Conservation (phyloP, 2,888 invertebrate genomes). For the Andrena flavipes region DNA sequence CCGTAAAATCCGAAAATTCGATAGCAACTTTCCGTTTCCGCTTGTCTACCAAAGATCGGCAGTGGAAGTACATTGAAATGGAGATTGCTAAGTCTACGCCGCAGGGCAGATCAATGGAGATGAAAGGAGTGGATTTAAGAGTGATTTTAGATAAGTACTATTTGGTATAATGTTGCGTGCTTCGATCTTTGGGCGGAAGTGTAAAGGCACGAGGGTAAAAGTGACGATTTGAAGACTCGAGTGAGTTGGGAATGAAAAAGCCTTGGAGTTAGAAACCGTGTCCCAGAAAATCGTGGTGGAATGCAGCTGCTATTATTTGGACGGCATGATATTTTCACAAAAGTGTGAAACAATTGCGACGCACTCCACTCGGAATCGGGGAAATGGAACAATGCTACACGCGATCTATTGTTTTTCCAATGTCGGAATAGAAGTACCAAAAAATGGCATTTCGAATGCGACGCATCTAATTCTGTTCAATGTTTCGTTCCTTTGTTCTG, state of each 20-base stretch:
- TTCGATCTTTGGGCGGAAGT: too few relatives aligned
- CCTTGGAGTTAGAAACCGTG: too few relatives aligned
- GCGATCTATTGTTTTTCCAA: neutral
- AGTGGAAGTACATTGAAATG: neutral
- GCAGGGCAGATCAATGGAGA: neutral
- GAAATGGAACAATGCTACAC: neutral
- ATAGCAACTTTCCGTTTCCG: neutral
- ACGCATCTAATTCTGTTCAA: neutral
- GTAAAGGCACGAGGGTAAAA: too few relatives aligned
- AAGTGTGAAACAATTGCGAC: neutral
- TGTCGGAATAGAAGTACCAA: neutral
- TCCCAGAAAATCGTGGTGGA: too few relatives aligned
- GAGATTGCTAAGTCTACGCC: neutral
- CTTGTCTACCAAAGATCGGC: too few relatives aligned
- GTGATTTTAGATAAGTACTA: neutral
- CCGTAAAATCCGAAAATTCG: conserved; percentile 1
- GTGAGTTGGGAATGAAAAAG: too few relatives aligned
- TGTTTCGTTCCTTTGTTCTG: neutral
- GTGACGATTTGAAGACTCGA: too few relatives aligned
- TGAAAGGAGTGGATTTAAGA: neutral
- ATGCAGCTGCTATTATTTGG: too few relatives aligned
- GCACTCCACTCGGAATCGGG: neutral
- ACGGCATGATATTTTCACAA: neutral
- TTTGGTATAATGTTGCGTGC: too few relatives aligned
- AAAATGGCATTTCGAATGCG: neutral